Evolutionary conservation across 2,113 vertebrate species (phyloP), one percentile per base, ranked within the genome.

Genomic region (Alces alces): DNA sequence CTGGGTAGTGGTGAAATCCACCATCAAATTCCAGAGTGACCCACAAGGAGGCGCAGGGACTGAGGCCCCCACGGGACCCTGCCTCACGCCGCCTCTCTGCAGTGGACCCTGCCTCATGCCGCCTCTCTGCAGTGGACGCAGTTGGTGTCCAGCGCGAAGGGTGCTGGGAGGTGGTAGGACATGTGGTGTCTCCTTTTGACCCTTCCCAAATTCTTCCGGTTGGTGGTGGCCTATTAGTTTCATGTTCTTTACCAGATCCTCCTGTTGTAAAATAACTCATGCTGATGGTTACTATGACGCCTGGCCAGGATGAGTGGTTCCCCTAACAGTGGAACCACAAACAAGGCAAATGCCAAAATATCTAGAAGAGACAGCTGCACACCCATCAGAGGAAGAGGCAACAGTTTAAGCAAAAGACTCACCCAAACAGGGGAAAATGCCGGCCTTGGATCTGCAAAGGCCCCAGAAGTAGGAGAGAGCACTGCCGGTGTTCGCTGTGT

Each of bases 71-170:
- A 2, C 16, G 3, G 43, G 45, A 8, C 0, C 0, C 73, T 23
- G 12, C 43, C 61, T 87, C 45, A 0, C 3, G 13, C 2, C 1
- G 2, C 28, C 43, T 15, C 47, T 7, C n/a, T 39, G 27, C 1
- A 0, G 27, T 7, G 5, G 82, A 9, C 15, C 0, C 73, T 23
- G 12, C 43, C 61, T 87, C 45, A 0, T 4, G 13, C 2, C 1
- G 2, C 28, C 43, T 15, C 47, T 7, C n/a, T 39, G 27, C 1
- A 0, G 27, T 7, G 5, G 82, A 9, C 15, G 1, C 19, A 1
- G 16, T 0, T 28, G 23, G 55, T 3, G 58, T 3, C 39, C 33
- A n/a, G 64, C 2, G 16, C 33, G 64, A n/a, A 66, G 64, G 64
- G 64, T 66, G n/a, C 8, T n/a, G 33, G 33, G 64, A 66, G 33